Conservation (phyloP, 2,888 invertebrate species). For the Latrodectus elegans region DNA sequence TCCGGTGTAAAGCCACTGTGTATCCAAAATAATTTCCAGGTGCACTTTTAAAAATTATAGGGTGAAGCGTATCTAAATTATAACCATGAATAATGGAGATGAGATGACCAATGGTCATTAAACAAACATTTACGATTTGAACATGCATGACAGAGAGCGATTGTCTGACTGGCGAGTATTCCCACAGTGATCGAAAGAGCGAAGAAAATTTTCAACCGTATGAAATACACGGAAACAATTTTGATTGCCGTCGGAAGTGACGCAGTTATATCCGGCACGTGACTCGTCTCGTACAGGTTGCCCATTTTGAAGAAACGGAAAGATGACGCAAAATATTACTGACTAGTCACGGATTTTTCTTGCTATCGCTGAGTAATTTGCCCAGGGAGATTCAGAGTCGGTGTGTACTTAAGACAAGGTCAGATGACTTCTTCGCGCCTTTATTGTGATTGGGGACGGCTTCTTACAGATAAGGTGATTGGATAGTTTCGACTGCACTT, state of each 20-base stretch:
- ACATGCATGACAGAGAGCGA: no score
- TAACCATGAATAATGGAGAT: not conserved
- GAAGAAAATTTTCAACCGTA: not conserved
- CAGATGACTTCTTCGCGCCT: no score
- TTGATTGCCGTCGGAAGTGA: constrained; percentile 40
- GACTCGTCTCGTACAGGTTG: constrained; percentile 45
- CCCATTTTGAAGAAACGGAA: constrained; percentile 15
- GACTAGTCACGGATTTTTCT: not conserved
- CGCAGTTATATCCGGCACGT: constrained; percentile 11
- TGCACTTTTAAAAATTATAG: constrained; percentile 28
- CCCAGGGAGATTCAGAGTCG: no score
- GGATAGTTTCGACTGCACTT: no score
- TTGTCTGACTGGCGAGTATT: no score
- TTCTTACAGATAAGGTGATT: no score
- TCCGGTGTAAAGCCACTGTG: constrained; percentile 49
- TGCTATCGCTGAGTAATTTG: not conserved
- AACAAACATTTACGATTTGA: no score
- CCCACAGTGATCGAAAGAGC: not conserved
- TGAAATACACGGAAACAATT: constrained; percentile 4
- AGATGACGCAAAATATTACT: constrained; percentile 33
- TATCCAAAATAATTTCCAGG: constrained; percentile 57
- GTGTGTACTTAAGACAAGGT: no score
- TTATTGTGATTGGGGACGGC: no score
- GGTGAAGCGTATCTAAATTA: constrained; percentile 48
- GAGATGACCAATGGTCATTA: not conserved